phyloP scores from a whole-genome alignment of 1,140 invertebrate genomes.

The Brevipalpus yothersi region DNA sequence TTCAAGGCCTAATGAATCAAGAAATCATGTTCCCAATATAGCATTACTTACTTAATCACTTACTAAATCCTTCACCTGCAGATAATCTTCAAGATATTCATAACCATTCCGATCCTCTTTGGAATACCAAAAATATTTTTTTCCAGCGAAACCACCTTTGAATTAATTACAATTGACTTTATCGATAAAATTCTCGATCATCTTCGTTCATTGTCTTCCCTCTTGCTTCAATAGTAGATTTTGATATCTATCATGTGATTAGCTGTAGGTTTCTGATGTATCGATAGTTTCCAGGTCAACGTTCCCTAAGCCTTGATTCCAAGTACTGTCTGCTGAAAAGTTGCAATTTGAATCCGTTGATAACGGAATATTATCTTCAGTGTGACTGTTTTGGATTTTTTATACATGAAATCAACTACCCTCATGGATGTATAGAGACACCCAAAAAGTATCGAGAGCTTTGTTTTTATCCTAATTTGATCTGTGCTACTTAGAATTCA shows the following conservation, averaged over 20 bases:
- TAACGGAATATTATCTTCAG: slow-evolving; percentile 77
- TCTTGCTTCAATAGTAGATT: slow-evolving; percentile 56
- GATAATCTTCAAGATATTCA: slow-evolving; percentile 76
- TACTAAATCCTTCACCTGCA: slow-evolving; percentile 80
- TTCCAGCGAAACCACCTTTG: slow-evolving; percentile 31
- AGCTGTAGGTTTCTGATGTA: slow-evolving; percentile 41
- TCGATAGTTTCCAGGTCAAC: slow-evolving; percentile 35
- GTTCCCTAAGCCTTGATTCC: slow-evolving; percentile 36
- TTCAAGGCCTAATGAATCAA: too few relatives aligned
- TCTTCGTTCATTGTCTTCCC: slow-evolving; percentile 51
- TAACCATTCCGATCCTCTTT: slow-evolving; percentile 43
- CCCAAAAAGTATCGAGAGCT: slow-evolving; percentile 71
- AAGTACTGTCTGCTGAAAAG: slow-evolving; percentile 68
- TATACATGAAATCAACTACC: slow-evolving; percentile 71
- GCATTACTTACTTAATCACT: slow-evolving; percentile 52
- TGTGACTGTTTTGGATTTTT: slow-evolving; percentile 63
- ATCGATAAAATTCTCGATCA: slow-evolving; percentile 37
- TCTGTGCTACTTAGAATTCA: too few relatives aligned
- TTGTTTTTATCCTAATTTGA: slow-evolving; percentile 51
- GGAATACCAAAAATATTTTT: slow-evolving; percentile 26
- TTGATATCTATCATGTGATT: slow-evolving; percentile 52
- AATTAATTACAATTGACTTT: slow-evolving; percentile 4
- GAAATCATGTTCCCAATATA: slow-evolving; percentile 20
- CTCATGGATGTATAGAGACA: slow-evolving; percentile 59
- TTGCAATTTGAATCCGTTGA: slow-evolving; percentile 70